Conservation (phyloP, 2,888 invertebrate species). For the Dromius quadrimaculatus region DNA sequence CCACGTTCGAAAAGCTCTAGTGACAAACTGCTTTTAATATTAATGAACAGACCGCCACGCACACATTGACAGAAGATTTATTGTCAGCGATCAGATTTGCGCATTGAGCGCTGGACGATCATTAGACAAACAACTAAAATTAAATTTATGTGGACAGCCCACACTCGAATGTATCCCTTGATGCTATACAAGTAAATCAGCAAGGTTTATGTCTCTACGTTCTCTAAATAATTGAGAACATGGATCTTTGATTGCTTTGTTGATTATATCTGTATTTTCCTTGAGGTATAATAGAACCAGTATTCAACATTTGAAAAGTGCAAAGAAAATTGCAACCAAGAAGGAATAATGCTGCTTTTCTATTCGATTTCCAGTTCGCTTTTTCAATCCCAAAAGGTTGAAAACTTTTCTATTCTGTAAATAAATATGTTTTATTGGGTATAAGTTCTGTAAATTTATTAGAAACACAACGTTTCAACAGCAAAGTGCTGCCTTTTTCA, state of each 20-base stretch:
- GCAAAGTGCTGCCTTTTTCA: no score
- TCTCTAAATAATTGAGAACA: not conserved
- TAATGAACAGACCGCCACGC: slow-evolving; percentile 23
- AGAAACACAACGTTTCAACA: no score
- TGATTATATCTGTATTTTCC: no score
- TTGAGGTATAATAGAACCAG: no score
- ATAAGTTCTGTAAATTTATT: no score
- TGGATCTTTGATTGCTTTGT: not conserved
- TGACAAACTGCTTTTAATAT: slow-evolving; percentile 38
- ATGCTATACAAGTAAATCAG: slow-evolving; percentile 8
- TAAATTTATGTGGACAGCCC: slow-evolving; percentile 32
- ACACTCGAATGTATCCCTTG: not conserved
- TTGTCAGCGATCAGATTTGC: slow-evolving; percentile 23
- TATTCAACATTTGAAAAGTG: no score
- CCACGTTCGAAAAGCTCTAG: slow-evolving; percentile 2
- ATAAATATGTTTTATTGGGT: no score
- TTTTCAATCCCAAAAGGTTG: no score
- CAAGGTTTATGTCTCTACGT: not conserved
- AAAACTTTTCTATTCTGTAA: no score
- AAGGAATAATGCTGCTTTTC: no score
- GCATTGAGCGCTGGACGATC: slow-evolving; percentile 16
- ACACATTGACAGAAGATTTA: slow-evolving; percentile 16
- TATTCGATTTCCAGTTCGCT: no score
- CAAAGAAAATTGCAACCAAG: no score
- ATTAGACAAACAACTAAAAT: slow-evolving; percentile 32